Evolutionary conservation across 1,140 invertebrate species (phyloP).

Genomic region (Eriosoma lanigerum): DNA sequence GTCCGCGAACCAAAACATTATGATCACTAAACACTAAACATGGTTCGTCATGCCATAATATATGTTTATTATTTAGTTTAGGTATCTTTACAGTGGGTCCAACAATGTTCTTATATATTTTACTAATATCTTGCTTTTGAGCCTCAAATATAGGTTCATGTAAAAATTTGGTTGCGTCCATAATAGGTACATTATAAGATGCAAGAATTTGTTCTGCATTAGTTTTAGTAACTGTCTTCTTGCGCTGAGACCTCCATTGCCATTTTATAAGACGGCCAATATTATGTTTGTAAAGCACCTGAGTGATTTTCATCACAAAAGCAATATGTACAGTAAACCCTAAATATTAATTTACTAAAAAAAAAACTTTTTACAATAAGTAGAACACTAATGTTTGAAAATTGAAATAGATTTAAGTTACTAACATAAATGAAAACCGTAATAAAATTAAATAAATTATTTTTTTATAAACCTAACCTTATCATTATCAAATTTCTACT

Average conservation of each 20-base stretch:
- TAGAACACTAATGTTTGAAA: background rate
- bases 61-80: conserved; percentile 62
- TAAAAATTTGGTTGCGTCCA: background rate
- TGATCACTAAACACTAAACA: conserved; percentile 65
- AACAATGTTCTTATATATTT: conserved; percentile 9
- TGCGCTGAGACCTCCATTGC: conserved; percentile 49
- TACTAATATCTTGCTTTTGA: conserved; percentile 3
- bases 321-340: background rate
- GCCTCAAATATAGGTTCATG: conserved; percentile 23
- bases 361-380: background rate
- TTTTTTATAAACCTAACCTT: background rate
- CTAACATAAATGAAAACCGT: background rate
- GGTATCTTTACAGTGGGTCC: background rate
- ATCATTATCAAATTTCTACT: background rate
- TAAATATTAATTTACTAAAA: background rate
- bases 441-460: background rate
- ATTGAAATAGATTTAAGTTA: no score
- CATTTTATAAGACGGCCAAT: conserved; percentile 30
- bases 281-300: conserved; percentile 44
- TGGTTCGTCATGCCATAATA: conserved; percentile 65
- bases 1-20: conserved; percentile 70
- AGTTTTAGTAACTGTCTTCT: conserved; percentile 15
- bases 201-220: conserved; percentile 26
- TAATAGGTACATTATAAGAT: conserved; percentile 23
- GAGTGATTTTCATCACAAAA: conserved; percentile 45